A percentile compares a stretch with the other conserved stretches of the same genome.
These are phyloP conservation scores for Drosophila yooni DNA, from an alignment of 2,888 invertebrate species.

Conservation along the genomic window DNA sequence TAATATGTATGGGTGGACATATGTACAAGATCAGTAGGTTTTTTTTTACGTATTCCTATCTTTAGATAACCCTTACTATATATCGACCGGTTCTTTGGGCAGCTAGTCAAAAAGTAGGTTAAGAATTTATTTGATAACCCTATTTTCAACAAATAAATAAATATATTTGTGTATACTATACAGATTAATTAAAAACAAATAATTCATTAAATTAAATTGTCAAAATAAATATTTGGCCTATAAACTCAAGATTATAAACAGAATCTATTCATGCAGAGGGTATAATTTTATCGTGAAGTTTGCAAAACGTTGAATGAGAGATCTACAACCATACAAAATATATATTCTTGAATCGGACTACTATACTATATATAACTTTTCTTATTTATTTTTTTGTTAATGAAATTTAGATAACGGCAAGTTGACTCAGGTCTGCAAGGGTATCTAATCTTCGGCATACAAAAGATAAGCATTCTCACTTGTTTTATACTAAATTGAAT, in stretches of 20 bases:
- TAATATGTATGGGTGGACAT: rapidly evolving
- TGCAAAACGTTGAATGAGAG: not conserved
- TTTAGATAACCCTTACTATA: not conserved
- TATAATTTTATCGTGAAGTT: not conserved
- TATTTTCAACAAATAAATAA: not conserved
- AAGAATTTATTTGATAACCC: not conserved
- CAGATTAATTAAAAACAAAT: not conserved
- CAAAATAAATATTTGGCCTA: not conserved
- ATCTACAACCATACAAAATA: not conserved
- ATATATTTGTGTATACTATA: not conserved
- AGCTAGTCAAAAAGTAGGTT: not conserved
- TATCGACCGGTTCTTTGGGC: not conserved
- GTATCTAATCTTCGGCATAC: not conserved
- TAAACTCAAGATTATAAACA: not conserved
- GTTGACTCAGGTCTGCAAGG: not conserved
- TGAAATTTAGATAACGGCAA: not conserved
- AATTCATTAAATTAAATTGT: not conserved
- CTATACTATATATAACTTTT: not conserved
- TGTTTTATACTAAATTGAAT: not conserved
- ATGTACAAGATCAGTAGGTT: not conserved
- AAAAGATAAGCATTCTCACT: not conserved
- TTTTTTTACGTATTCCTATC: not conserved
- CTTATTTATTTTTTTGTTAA: not conserved
- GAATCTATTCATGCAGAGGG: not conserved
- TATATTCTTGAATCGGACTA: not conserved